Percentiles rank a stretch among this genome's conserved stretches.
Conservation (phyloP, 1,140 invertebrate species). For the Nixonia krombeini region DNA sequence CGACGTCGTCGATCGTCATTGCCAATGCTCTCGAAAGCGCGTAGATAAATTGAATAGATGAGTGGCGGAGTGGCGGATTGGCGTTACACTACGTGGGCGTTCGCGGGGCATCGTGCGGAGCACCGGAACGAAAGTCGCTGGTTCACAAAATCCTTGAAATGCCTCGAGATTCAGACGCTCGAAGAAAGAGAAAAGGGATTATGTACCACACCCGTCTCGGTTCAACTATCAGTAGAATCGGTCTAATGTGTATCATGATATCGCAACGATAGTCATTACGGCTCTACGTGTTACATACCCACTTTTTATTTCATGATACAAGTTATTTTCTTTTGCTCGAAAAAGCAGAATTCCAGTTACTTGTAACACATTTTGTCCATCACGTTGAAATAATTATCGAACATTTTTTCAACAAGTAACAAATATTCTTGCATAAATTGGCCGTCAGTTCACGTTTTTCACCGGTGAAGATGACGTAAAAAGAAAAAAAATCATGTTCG, state of each 20-base stretch:
- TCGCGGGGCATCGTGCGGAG: slow-evolving; percentile 18
- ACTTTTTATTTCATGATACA: no score
- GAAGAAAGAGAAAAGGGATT: slow-evolving; percentile 44
- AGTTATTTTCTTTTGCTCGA: neutral
- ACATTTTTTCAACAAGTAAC: no score
- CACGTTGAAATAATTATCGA: no score
- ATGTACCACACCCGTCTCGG: slow-evolving; percentile 37
- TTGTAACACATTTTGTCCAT: no score
- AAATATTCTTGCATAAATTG: no score
- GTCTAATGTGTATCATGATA: slow-evolving; percentile 37
- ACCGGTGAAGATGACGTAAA: no score
- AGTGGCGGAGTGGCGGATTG: no score
- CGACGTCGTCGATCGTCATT: neutral
- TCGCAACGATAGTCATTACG: slow-evolving; percentile 12
- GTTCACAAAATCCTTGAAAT: slow-evolving; percentile 43
- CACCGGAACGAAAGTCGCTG: slow-evolving; percentile 38
- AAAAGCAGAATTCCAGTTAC: no score
- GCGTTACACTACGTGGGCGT: slow-evolving; percentile 15
- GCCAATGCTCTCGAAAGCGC: neutral
- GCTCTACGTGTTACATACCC: neutral
- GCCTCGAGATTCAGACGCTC: slow-evolving; percentile 30
- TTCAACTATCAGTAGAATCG: slow-evolving; percentile 31
- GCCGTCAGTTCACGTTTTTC: no score
- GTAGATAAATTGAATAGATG: neutral
- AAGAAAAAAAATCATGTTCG: no score